These are phyloP conservation scores for Macrotus californicus DNA, from an alignment of 2,113 vertebrate genomes.

Conservation along the genomic window DNA sequence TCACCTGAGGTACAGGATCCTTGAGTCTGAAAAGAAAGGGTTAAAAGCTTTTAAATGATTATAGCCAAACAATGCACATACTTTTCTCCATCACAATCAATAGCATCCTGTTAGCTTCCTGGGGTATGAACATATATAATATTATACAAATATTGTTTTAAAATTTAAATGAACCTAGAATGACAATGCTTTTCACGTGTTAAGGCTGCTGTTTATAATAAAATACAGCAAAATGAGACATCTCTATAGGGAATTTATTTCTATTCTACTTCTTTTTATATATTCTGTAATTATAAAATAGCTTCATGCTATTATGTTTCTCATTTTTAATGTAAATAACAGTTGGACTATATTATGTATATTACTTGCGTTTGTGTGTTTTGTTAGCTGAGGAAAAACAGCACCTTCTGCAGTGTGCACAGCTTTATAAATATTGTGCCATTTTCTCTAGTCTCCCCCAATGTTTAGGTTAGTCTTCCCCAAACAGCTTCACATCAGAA, in stretches of 20 bases:
- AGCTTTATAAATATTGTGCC: background rate
- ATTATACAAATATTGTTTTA: background rate
- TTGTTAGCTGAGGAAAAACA: background rate
- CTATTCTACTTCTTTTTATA: background rate
- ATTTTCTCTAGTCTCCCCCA: background rate
- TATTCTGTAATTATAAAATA: constrained; percentile 2
- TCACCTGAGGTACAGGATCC: background rate
- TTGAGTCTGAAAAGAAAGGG: background rate
- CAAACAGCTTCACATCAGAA: background rate
- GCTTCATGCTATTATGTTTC: background rate
- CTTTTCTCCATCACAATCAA: background rate
- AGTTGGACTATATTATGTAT: background rate
- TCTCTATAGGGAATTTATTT: background rate
- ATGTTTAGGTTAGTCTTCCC: background rate
- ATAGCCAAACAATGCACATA: background rate
- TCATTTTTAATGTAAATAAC: background rate
- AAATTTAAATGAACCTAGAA: background rate
- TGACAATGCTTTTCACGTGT: background rate
- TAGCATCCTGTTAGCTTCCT: background rate
- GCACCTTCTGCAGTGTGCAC: background rate
- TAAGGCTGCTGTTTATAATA: background rate
- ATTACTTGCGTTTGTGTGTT: background rate
- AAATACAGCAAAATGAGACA: background rate
- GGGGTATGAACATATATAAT: background rate
- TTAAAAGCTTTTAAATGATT: background rate